Evolutionary conservation across 2,113 vertebrate species (phyloP).

Genomic region (Regulus satrapa): DNA sequence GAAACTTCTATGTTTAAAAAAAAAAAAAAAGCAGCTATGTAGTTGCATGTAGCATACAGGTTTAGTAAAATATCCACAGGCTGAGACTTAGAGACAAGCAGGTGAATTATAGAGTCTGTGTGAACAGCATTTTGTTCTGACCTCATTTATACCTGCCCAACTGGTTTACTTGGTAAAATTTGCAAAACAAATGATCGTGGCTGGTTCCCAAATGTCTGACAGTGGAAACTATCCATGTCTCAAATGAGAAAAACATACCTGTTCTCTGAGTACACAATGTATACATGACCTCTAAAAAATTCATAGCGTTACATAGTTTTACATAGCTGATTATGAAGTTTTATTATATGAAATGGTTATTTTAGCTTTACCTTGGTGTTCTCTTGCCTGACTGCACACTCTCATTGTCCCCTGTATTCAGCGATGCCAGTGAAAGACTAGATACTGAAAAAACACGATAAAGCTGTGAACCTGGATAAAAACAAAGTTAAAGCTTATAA

Average conservation of each 20-base stretch:
- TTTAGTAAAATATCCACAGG: not conserved
- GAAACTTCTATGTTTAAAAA: not conserved
- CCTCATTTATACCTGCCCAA: slow-evolving; percentile 5
- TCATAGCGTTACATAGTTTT: not conserved
- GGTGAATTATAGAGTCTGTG: not conserved
- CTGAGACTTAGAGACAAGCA: not conserved
- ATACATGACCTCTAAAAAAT: not conserved
- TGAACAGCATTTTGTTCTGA: not conserved
- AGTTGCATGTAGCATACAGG: not conserved
- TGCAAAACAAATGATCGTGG: slow-evolving; percentile 2
- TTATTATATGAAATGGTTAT: not conserved
- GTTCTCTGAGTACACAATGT: not conserved
- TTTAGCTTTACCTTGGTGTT: slow-evolving; percentile 82
- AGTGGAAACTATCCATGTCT: not conserved
- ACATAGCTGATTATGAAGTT: not conserved
- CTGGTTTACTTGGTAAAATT: not conserved
- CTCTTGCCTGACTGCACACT: slow-evolving; percentile 91
- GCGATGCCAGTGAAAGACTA: slow-evolving; percentile 91
- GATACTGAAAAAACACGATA: slow-evolving; percentile 90
- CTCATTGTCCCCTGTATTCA: slow-evolving; percentile 89
- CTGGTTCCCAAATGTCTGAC: not conserved
- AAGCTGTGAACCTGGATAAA: slow-evolving; percentile 80
- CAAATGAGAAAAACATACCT: not conserved
- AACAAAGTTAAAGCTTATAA: slow-evolving; percentile 70
- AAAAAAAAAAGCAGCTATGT: not conserved